Evolutionary conservation across 2,113 vertebrate species (phyloP).

Genomic region (Entelurus aequoreus): DNA sequence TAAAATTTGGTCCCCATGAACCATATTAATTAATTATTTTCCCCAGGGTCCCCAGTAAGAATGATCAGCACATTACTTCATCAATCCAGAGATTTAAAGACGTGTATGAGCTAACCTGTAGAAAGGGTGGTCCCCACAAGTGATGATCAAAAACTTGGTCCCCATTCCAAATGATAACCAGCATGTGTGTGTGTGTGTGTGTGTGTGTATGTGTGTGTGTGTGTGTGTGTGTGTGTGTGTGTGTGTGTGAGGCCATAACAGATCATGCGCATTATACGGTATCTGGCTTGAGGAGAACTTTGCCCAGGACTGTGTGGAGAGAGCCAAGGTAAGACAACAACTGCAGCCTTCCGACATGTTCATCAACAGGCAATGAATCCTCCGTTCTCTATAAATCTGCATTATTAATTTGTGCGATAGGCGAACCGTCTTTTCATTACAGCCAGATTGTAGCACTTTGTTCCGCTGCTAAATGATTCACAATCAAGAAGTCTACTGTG

Average conservation of each 20-base stretch:
- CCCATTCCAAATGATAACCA: no score
- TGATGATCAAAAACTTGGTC: no score
- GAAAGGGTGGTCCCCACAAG: no score
- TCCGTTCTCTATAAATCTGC: constrained; percentile 7
- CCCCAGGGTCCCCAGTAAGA: no score
- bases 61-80: no score
- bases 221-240: neutral
- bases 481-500: neutral
- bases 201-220: no score
- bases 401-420: neutral
- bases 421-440: neutral
- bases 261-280: constrained; percentile 24
- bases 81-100: no score
- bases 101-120: no score
- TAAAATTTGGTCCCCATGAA: no score
- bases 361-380: constrained; percentile 3
- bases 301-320: constrained; percentile 5
- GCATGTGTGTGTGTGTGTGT: no score
- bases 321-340: constrained; percentile 48
- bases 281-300: constrained; percentile 21
- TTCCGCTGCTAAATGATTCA: constrained; percentile 1
- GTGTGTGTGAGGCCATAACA: constrained; percentile 18
- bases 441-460: neutral
- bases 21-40: no score
- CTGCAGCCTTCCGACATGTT: constrained; percentile 9